Conservation (phyloP, 37 sponge, comb jelly and placozoan genomes). For the Spongilla lacustris region DNA sequence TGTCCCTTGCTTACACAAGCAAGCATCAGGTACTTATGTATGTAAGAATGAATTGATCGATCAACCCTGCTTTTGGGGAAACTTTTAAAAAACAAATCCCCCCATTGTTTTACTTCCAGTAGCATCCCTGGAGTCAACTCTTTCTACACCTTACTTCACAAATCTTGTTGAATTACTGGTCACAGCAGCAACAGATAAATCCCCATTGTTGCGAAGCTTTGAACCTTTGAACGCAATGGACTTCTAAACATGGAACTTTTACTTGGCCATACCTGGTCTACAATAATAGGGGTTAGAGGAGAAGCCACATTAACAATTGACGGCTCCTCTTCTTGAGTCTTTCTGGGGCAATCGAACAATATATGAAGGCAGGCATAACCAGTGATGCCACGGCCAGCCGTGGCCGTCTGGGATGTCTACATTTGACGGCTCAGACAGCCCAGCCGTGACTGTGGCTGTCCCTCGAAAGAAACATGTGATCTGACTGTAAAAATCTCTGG, state of each 20-base stretch:
- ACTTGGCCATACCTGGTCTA: neutral
- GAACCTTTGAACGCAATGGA: neutral
- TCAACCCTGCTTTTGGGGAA: neutral
- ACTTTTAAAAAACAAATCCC: neutral
- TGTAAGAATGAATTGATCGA: too few species aligned
- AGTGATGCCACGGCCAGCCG: too few species aligned
- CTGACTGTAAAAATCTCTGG: too few species aligned
- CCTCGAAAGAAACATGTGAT: too few species aligned
- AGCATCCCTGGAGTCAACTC: neutral
- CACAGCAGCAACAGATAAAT: neutral
- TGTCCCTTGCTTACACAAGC: too few species aligned
- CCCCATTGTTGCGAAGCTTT: neutral
- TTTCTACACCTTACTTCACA: neutral
- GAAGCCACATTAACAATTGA: neutral
- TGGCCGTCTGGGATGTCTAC: too few species aligned
- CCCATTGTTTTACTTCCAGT: neutral
- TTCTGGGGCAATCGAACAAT: neutral
- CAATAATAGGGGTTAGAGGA: neutral
- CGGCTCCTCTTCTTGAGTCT: neutral
- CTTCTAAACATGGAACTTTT: neutral
- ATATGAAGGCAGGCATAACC: neutral
- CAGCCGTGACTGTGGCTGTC: too few species aligned
- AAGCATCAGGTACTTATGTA: too few species aligned
- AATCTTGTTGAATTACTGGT: neutral
- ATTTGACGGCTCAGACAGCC: too few species aligned